These are phyloP conservation scores for Agrotis puta DNA, from an alignment of 2,888 invertebrate species.

Conservation along the genomic window DNA sequence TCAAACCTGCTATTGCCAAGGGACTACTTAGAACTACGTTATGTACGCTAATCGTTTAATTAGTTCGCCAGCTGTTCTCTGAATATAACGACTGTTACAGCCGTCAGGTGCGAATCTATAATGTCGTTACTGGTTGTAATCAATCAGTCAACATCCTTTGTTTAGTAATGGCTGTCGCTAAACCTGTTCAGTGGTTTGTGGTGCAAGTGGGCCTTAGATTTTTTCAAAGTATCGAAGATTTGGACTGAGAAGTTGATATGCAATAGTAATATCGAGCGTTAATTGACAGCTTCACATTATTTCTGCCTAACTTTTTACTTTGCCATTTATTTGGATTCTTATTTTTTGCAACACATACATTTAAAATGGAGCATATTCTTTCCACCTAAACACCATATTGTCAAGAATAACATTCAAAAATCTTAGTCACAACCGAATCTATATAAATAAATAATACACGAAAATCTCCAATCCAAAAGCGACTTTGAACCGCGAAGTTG, in stretches of 20 bases:
- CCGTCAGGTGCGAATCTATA: neutral
- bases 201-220: too few species aligned
- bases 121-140: neutral
- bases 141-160: neutral
- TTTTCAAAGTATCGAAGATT: too few species aligned
- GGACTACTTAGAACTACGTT: conserved; percentile 27
- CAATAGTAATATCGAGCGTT: too few species aligned
- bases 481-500: conserved; percentile 55
- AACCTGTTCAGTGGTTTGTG: too few species aligned
- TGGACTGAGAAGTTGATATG: too few species aligned
- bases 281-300: neutral
- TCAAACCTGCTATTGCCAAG: conserved; percentile 17
- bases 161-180: too few species aligned
- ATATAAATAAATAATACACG: neutral
- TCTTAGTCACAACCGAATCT: neutral
- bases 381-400: neutral
- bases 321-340: neutral
- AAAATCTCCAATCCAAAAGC: conserved; percentile 21
- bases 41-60: conserved; percentile 7
- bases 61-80: conserved; percentile 31
- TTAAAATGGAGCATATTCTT: neutral
- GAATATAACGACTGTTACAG: conserved; percentile 14
- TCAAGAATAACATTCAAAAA: neutral
- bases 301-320: neutral
- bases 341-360: neutral